Evolutionary conservation across 1,140 invertebrate species (phyloP).

Genomic region (Trichogramma pretiosum): DNA sequence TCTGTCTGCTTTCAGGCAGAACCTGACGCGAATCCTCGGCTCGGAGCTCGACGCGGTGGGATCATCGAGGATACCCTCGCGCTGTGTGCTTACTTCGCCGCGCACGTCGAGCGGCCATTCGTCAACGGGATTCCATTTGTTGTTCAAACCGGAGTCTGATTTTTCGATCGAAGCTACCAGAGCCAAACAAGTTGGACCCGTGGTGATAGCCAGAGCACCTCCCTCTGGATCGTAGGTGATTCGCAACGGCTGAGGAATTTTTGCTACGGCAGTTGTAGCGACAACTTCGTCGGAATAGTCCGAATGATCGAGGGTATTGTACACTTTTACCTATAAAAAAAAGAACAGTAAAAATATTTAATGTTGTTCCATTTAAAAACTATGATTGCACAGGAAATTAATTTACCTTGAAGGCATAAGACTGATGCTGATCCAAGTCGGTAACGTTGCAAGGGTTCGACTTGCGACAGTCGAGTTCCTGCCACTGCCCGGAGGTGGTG

Average conservation of each 20-base stretch:
- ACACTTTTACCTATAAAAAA: conserved; percentile 60
- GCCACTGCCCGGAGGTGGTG: conserved; percentile 54
- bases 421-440: conserved; percentile 71
- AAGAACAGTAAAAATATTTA: too few relatives aligned
- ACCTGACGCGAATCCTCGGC: conserved; percentile 62
- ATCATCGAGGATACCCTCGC: conserved; percentile 57
- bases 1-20: conserved; percentile 67
- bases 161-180: conserved; percentile 64
- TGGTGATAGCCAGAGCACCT: conserved; percentile 64
- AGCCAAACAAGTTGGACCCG: conserved; percentile 64
- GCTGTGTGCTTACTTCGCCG: conserved; percentile 55
- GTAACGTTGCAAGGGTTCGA: conserved; percentile 82
- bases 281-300: conserved; percentile 75
- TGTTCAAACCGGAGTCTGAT: conserved; percentile 46
- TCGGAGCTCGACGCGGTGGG: conserved; percentile 43
- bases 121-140: conserved; percentile 62
- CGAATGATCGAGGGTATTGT: conserved; percentile 75
- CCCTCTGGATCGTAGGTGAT: conserved; percentile 73
- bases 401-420: conserved; percentile 62
- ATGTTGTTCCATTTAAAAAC: too few relatives aligned
- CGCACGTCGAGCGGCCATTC: conserved; percentile 59
- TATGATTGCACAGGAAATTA: too few relatives aligned
- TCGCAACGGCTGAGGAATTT: conserved; percentile 69
- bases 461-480: conserved; percentile 72
- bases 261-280: conserved; percentile 70